A percentile compares a stretch with the other conserved stretches of the same genome.
Evolutionary conservation across 2,888 invertebrate genomes (phyloP).

Genomic region (Bellardia bayeri): DNA sequence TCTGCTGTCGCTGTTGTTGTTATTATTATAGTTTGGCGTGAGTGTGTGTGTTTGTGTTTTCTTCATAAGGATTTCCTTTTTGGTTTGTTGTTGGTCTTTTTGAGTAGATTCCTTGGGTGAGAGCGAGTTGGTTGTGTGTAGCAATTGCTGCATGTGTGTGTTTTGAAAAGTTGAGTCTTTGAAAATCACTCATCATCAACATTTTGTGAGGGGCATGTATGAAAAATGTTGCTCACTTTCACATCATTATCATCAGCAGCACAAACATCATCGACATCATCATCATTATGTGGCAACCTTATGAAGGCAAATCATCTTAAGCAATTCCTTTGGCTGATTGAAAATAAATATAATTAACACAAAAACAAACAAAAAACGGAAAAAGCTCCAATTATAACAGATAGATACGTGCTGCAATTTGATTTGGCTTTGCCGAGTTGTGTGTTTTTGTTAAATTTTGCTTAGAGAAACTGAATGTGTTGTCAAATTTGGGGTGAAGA

Average conservation of each 20-base stretch:
- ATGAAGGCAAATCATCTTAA: conserved; percentile 38
- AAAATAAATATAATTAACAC: conserved; percentile 11
- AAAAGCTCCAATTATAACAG: conserved; percentile 21
- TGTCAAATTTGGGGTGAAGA: not conserved
- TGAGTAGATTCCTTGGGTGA: conserved; percentile 9
- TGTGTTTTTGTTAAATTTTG: conserved; percentile 34
- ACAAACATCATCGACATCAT: conserved; percentile 19
- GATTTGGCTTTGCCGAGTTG: conserved; percentile 15
- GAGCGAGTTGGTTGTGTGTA: conserved; percentile 11
- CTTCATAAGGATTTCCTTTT: conserved; percentile 53
- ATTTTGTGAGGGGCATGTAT: conserved; percentile 39
- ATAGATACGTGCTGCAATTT: conserved; percentile 44
- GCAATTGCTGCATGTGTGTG: conserved; percentile 21
- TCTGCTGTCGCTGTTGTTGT: conserved; percentile 28
- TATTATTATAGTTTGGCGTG: conserved; percentile 7
- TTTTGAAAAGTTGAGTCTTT: conserved; percentile 44
- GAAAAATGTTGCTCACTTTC: conserved; percentile 66
- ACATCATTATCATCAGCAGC: conserved; percentile 27
- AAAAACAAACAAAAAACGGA: not conserved
- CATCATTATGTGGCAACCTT: conserved; percentile 45
- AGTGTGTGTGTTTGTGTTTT: conserved; percentile 19
- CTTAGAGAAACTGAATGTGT: not conserved
- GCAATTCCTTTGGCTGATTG: conserved; percentile 43
- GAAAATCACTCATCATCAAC: conserved; percentile 63
- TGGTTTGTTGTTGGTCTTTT: not conserved